Evolutionary conservation across 2,888 invertebrate species (phyloP).

Genomic region (Drosophila nigricruria): DNA sequence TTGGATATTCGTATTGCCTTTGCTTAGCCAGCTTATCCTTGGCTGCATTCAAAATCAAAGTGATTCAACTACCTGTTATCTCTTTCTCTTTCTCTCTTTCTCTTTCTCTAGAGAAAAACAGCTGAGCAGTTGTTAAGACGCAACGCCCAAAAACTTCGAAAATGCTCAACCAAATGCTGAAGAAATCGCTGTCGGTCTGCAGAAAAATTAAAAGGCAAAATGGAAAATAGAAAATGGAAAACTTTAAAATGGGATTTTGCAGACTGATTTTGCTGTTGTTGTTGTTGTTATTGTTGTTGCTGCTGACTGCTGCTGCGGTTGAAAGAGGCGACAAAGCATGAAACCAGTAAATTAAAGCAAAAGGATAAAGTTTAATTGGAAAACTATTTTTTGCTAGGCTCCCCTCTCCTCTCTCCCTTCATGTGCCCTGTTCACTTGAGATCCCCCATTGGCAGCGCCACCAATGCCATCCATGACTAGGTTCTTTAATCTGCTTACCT

Average conservation of each 20-base stretch:
- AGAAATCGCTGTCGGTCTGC: constrained; percentile 56
- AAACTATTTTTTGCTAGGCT: constrained; percentile 82
- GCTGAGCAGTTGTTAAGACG: constrained; percentile 24
- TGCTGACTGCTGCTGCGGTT: constrained; percentile 74
- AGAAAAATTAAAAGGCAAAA: constrained; percentile 52
- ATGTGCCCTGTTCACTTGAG: background rate
- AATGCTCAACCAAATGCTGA: constrained; percentile 45
- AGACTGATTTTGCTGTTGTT: constrained; percentile 45
- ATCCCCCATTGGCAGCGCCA: background rate
- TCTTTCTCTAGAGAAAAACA: background rate
- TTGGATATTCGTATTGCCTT: constrained; percentile 2
- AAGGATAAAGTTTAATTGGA: constrained; percentile 86
- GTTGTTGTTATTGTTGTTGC: constrained; percentile 26
- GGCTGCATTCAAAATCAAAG: constrained; percentile 60
- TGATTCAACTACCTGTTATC: constrained; percentile 20
- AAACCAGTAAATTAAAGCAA: constrained; percentile 85
- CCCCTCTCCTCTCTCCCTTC: background rate
- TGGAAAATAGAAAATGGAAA: constrained; percentile 65
- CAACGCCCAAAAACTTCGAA: constrained; percentile 37
- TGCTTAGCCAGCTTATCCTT: constrained; percentile 43
- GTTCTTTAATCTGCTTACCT: constrained; percentile 80
- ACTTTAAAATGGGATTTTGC: constrained; percentile 78
- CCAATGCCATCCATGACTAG: constrained; percentile 17
- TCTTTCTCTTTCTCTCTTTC: background rate
- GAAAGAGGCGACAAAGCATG: constrained; percentile 85